Evolutionary conservation across 1,140 invertebrate species (phyloP).

Genomic region (Drosophila ironensis): DNA sequence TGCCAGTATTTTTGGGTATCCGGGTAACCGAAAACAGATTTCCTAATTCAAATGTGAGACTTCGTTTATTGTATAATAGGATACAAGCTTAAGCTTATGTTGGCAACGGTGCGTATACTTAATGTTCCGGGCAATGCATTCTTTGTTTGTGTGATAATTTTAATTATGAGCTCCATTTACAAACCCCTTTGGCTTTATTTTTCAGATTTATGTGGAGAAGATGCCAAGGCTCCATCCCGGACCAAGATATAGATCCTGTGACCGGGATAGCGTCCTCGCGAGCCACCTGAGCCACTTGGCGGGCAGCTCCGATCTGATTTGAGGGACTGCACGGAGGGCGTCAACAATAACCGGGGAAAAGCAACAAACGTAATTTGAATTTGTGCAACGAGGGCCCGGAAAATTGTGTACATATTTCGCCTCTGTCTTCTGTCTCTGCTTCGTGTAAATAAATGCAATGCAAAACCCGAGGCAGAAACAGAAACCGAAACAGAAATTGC

Average conservation of each 20-base stretch:
- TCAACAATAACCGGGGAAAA: conserved; percentile 53
- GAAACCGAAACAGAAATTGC: conserved; percentile 6
- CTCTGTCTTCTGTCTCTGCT: conserved; percentile 28
- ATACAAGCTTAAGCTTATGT: too few species aligned
- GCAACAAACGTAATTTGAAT: conserved; percentile 70
- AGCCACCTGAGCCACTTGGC: conserved; percentile 10
- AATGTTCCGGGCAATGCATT: too few species aligned
- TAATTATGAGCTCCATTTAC: neutral
- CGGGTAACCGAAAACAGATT: too few species aligned
- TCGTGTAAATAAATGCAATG: conserved; percentile 74
- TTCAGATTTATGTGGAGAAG: conserved; percentile 44
- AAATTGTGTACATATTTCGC: conserved; percentile 69
- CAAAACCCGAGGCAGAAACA: conserved; percentile 48
- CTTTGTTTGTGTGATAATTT: neutral
- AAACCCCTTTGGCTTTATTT: conserved; percentile 5
- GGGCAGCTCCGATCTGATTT: conserved; percentile 46
- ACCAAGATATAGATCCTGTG: conserved; percentile 36
- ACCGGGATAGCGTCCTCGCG: conserved; percentile 9
- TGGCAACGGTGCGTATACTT: too few species aligned
- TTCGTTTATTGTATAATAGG: too few species aligned
- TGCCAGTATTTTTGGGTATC: neutral
- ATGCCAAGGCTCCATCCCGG: conserved; percentile 47
- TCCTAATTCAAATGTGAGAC: too few species aligned
- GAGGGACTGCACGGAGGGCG: conserved; percentile 18
- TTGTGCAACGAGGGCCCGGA: conserved; percentile 38